phyloP scores from a whole-genome alignment of 1,140 invertebrate genomes.

The Drosophila novamexicana region DNA sequence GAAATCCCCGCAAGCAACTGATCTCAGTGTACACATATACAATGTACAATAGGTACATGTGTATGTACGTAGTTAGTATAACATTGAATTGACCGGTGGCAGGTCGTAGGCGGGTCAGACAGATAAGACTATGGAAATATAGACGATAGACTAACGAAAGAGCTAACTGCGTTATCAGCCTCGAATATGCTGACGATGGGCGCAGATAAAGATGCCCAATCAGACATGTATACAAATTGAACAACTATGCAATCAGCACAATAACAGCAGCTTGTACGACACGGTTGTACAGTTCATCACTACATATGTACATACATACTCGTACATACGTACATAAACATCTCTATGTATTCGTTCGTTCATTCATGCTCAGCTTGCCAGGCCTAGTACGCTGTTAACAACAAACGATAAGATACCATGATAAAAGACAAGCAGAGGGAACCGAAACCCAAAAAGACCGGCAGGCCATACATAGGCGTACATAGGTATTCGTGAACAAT shows the following conservation, averaged over 20 bases:
- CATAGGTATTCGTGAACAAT: constrained; percentile 5
- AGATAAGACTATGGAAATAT: constrained; percentile 22
- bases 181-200: constrained; percentile 12
- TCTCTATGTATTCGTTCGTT: constrained; percentile 6
- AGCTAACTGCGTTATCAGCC: constrained; percentile 42
- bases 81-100: constrained; percentile 19
- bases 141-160: not conserved
- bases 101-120: constrained; percentile 18
- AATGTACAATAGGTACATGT: not conserved
- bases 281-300: constrained; percentile 8
- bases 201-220: constrained; percentile 29
- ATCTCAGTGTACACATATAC: not conserved
- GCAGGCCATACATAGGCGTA: constrained; percentile 16
- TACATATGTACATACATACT: constrained; percentile 14
- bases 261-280: constrained; percentile 36
- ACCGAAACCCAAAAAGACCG: constrained; percentile 1
- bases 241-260: constrained; percentile 62
- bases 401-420: constrained; percentile 40
- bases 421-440: constrained; percentile 42
- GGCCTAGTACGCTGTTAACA: constrained; percentile 57
- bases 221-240: constrained; percentile 54
- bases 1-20: constrained; percentile 1
- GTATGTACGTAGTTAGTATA: not conserved
- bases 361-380: constrained; percentile 26
- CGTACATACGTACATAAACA: not conserved